Conservation (phyloP, 1,140 invertebrate species). For the Adoxophyes honmai region DNA sequence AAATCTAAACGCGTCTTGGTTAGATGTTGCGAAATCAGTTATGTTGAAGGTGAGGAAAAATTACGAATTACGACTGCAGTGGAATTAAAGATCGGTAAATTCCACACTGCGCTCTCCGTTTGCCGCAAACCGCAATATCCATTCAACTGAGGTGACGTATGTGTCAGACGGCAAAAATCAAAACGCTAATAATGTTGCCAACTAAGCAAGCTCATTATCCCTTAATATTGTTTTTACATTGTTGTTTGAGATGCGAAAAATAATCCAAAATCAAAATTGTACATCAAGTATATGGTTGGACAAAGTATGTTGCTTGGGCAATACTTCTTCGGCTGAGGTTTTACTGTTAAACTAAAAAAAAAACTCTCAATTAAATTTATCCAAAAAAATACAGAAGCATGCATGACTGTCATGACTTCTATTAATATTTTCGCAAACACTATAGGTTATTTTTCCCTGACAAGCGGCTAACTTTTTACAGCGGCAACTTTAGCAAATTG, state of each 20-base stretch:
- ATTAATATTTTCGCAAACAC: too few species aligned
- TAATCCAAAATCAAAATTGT: too few species aligned
- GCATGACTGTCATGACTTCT: too few species aligned
- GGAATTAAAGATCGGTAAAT: conserved; percentile 21
- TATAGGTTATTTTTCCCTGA: too few species aligned
- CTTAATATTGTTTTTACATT: too few species aligned
- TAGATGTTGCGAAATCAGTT: conserved; percentile 28
- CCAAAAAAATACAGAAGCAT: too few species aligned
- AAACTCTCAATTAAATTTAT: too few species aligned
- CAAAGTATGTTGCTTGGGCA: too few species aligned
- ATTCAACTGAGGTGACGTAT: conserved; percentile 39
- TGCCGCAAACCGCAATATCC: conserved; percentile 49
- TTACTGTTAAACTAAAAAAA: too few species aligned
- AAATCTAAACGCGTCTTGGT: neutral
- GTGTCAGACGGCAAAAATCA: conserved; percentile 11
- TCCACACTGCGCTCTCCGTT: conserved; percentile 25
- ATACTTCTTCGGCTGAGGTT: too few species aligned
- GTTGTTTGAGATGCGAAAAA: too few species aligned
- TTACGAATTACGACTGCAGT: conserved; percentile 41
- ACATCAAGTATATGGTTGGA: too few species aligned
- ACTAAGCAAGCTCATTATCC: neutral
- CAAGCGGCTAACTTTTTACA: neutral
- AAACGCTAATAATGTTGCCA: conserved; percentile 6
- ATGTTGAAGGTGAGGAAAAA: conserved; percentile 45
- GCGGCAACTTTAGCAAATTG: neutral